A percentile compares a stretch with the other conserved stretches of the same genome.
Conservation (phyloP, 2,113 vertebrate genomes). For the Myiopsitta monachus region DNA sequence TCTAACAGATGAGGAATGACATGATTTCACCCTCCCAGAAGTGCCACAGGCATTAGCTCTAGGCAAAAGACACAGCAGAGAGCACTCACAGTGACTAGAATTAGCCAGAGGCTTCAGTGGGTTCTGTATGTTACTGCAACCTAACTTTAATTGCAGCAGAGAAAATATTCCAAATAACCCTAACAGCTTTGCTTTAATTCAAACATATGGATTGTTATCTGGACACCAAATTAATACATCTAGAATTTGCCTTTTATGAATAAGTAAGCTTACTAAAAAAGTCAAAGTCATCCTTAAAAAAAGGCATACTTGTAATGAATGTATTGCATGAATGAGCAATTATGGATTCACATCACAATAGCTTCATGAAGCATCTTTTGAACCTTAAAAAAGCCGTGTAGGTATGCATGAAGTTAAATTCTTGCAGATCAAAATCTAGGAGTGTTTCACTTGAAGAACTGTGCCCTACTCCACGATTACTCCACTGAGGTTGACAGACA, state of each 20-base stretch:
- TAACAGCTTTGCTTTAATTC: background rate
- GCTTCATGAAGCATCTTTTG: background rate
- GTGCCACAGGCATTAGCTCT: background rate
- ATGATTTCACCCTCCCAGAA: slow-evolving; percentile 26
- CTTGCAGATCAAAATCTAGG: background rate
- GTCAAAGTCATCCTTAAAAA: background rate
- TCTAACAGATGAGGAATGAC: slow-evolving; percentile 18
- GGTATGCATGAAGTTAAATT: background rate
- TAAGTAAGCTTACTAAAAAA: background rate
- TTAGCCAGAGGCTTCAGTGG: background rate
- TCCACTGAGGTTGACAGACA: background rate
- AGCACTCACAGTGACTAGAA: background rate
- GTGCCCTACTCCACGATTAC: background rate
- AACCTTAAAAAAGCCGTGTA: background rate
- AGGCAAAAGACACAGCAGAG: background rate
- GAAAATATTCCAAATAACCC: background rate
- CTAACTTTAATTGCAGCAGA: background rate
- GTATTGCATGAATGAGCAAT: background rate
- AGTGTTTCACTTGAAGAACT: background rate
- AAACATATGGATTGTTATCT: background rate
- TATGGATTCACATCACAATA: background rate
- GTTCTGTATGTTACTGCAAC: background rate
- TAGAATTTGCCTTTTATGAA: background rate
- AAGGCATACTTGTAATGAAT: background rate
- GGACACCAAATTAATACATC: background rate